phyloP scores from a whole-genome alignment of 2,113 vertebrate species.

The Pipa parva region DNA sequence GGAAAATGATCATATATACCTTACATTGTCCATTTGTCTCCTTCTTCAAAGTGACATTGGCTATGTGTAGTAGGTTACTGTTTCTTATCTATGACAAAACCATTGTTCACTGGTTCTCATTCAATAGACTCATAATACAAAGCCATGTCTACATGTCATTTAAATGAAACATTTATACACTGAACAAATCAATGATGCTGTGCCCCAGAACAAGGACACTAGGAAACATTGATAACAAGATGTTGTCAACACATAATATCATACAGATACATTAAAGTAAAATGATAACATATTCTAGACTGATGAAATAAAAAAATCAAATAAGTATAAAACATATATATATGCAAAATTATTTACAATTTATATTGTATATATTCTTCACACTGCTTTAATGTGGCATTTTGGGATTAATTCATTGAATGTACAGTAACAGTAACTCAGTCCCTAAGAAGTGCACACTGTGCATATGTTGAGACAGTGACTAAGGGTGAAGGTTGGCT shows the following conservation, averaged over 20 bases:
- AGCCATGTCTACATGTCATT: slow-evolving; percentile 59
- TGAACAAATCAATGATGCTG: slow-evolving; percentile 69
- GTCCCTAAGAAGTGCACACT: no score
- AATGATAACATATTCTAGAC: slow-evolving; percentile 58
- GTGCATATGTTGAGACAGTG: no score
- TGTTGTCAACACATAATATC: slow-evolving; percentile 72
- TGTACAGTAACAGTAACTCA: no score
- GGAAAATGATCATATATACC: slow-evolving; percentile 53
- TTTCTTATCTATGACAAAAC: slow-evolving; percentile 68
- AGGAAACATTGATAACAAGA: slow-evolving; percentile 58
- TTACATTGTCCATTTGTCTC: slow-evolving; percentile 47
- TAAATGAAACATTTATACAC: slow-evolving; percentile 67
- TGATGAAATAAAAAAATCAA: no score
- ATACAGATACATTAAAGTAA: slow-evolving; percentile 64
- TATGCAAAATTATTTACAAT: no score
- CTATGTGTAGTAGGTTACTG: slow-evolving; percentile 57
- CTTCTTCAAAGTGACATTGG: slow-evolving; percentile 67
- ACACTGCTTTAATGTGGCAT: no score
- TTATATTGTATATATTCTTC: no score
- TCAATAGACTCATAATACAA: slow-evolving; percentile 70
- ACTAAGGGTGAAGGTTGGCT: no score
- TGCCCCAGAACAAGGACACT: slow-evolving; percentile 66
- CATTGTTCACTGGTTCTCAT: slow-evolving; percentile 56
- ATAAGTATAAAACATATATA: no score
- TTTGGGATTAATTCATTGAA: no score